Conservation (phyloP, 2,797 vertebrate genomes). For the Tamandua tetradactyla region DNA sequence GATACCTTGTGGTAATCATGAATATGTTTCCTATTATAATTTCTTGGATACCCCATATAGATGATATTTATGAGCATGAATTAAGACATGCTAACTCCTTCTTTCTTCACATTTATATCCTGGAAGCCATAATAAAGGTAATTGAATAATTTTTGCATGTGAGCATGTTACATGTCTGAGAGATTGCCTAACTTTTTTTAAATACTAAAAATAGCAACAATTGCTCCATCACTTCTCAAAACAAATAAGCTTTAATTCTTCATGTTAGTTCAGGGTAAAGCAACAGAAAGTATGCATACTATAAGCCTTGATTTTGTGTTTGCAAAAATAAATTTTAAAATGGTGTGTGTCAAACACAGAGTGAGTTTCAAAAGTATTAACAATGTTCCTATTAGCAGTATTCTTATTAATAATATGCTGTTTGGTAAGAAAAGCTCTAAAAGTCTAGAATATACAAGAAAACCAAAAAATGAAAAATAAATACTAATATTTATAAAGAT, state of each 20-base stretch:
- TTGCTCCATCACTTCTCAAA: neutral
- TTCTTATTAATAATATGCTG: neutral
- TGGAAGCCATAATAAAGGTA: slow-evolving; percentile 80
- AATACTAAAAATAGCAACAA: neutral
- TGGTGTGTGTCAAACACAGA: neutral
- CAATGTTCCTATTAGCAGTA: neutral
- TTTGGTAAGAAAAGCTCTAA: slow-evolving; percentile 12
- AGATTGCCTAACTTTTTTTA: neutral
- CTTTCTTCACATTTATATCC: slow-evolving; percentile 73
- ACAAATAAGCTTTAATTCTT: slow-evolving; percentile 14
- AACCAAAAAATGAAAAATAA: slow-evolving; percentile 53
- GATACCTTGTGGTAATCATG: slow-evolving; percentile 69
- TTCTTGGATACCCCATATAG: slow-evolving; percentile 2
- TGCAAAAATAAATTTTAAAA: slow-evolving; percentile 28
- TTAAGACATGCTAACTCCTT: slow-evolving; percentile 38
- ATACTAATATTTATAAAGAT: slow-evolving; percentile 33
- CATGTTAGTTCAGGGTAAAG: neutral
- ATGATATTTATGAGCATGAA: neutral
- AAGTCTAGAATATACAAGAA: neutral
- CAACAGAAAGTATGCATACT: neutral
- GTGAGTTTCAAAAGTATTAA: neutral
- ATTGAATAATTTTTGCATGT: neutral
- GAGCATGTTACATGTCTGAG: neutral
- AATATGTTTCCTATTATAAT: slow-evolving; percentile 61
- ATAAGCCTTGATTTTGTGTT: neutral